phyloP scores from a whole-genome alignment of 2,888 invertebrate species.

The Dione juno region DNA sequence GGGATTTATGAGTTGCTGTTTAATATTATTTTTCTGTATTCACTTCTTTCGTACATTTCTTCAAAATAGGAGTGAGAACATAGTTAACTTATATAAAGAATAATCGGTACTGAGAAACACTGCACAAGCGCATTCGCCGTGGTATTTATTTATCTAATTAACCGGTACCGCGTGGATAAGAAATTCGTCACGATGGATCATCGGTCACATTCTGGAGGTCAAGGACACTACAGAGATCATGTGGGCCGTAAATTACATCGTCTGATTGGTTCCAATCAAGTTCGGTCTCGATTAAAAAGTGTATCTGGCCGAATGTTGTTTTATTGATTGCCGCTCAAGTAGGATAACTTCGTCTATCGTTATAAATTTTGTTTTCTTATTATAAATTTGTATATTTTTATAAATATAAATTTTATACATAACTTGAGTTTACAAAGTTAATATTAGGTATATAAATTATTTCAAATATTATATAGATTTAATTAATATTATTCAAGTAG shows the following conservation, averaged over 20 bases:
- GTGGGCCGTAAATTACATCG: slow-evolving; percentile 73
- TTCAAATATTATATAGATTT: no score
- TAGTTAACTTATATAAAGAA: not conserved
- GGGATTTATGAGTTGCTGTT: no score
- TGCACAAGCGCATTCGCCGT: slow-evolving; percentile 58
- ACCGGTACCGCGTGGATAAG: slow-evolving; percentile 70
- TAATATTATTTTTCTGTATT: no score
- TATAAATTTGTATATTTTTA: slow-evolving; percentile 4
- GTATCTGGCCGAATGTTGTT: slow-evolving; percentile 59
- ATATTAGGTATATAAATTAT: no score
- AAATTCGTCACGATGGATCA: slow-evolving; percentile 77
- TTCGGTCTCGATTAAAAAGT: slow-evolving; percentile 70
- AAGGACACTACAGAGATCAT: slow-evolving; percentile 64
- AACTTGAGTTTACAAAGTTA: not conserved
- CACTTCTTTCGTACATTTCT: not conserved
- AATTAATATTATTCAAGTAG: no score
- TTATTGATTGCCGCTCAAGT: slow-evolving; percentile 59
- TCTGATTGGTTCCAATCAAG: slow-evolving; percentile 81
- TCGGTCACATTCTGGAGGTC: slow-evolving; percentile 58
- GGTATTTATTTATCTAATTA: slow-evolving; percentile 59
- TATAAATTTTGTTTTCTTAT: slow-evolving; percentile 10
- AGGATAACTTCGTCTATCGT: slow-evolving; percentile 40
- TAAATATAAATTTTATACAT: not conserved
- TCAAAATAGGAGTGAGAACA: not conserved
- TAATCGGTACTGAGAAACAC: not conserved